Conservation (phyloP, 92 coral and sea anemone genomes). For the Palythoa grandis region DNA sequence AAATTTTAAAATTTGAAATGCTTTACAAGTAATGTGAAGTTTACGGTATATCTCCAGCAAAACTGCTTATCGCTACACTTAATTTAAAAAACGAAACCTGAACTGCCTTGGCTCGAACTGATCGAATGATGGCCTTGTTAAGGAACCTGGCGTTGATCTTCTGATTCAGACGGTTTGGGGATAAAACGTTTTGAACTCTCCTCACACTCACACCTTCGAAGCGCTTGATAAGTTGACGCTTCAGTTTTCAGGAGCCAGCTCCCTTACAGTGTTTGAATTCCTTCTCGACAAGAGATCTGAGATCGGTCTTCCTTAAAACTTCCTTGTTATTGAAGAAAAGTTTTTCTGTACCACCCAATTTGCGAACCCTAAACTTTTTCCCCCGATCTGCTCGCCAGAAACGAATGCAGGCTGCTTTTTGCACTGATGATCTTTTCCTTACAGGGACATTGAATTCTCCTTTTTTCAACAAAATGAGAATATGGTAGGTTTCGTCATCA, state of each 20-base stretch:
- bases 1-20: too few relatives aligned
- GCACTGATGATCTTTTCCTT: constrained; percentile 24
- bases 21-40: background rate
- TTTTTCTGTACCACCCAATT: too few relatives aligned
- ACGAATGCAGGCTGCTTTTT: constrained; percentile 50
- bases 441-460: constrained; percentile 43
- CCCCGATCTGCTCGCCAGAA: constrained; percentile 13
- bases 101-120: constrained; percentile 45
- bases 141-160: constrained; percentile 39
- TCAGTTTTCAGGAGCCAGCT: constrained; percentile 25
- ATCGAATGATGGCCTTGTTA: constrained; percentile 35
- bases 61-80: background rate
- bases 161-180: constrained; percentile 38
- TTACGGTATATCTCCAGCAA: constrained; percentile 1
- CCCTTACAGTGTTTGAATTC: constrained; percentile 46
- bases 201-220: constrained; percentile 36
- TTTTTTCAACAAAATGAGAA: background rate
- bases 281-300: constrained; percentile 12
- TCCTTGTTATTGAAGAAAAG: constrained; percentile 6
- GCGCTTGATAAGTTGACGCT: constrained; percentile 30
- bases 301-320: constrained; percentile 7
- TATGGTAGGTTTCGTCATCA: background rate
- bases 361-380: too few relatives aligned
- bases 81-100: constrained; percentile 19
- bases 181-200: constrained; percentile 26